Evolutionary conservation across 2,113 vertebrate genomes (phyloP).

Genomic region (Notiomystis cincta): DNA sequence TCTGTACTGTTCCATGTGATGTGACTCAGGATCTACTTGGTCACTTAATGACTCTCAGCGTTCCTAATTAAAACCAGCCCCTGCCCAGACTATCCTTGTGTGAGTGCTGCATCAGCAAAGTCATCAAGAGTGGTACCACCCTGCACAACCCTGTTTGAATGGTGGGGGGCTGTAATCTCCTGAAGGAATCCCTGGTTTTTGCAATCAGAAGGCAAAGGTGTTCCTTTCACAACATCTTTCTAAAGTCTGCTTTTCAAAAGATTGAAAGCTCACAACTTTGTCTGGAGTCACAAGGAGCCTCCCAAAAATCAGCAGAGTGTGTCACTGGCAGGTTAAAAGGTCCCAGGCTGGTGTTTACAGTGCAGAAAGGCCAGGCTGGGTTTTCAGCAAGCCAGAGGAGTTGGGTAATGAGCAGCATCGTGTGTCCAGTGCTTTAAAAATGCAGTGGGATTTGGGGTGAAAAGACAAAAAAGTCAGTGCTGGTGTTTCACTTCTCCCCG

Average conservation of each 20-base stretch:
- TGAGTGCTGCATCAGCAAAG: not conserved
- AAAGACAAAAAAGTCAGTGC: not conserved
- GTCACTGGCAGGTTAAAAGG: not conserved
- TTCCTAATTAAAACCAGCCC: not conserved
- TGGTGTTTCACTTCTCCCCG: not conserved
- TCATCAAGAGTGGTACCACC: not conserved
- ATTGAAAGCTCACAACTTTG: rapidly evolving
- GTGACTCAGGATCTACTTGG: not conserved
- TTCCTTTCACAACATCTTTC: not conserved
- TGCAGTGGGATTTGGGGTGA: not conserved
- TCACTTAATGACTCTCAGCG: not conserved
- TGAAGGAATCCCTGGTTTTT: not conserved
- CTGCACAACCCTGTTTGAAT: not conserved
- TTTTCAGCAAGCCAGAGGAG: not conserved
- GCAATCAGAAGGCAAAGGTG: not conserved
- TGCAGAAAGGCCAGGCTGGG: not conserved
- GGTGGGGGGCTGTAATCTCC: not conserved
- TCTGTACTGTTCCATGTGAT: rapidly evolving
- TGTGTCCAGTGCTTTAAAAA: not conserved
- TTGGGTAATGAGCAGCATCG: not conserved
- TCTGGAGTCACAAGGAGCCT: not conserved
- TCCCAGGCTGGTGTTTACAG: not conserved
- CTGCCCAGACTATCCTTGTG: not conserved
- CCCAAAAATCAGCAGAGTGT: rapidly evolving
- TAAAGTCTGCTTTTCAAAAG: not conserved